Evolutionary conservation across 2,113 vertebrate genomes (phyloP), one percentile per base, ranked within the genome.

Genomic region (Xiphophorus maculatus): DNA sequence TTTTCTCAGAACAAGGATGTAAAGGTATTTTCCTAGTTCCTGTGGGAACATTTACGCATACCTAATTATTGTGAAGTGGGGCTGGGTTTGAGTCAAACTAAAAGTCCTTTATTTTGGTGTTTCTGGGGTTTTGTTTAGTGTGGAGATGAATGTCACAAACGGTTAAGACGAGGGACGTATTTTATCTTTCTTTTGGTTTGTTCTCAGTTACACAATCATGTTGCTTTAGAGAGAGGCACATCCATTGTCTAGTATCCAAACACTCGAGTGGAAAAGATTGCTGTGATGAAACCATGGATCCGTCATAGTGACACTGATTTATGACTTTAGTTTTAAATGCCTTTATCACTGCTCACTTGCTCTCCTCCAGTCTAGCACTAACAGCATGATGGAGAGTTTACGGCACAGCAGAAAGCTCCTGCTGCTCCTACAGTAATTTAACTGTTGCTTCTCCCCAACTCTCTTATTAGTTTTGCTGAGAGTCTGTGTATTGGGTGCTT

Each of bases 401-500:
- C 72, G 12, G 75, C 27, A 0, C 22, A 65, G 71, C 29, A 5
- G 69, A 76, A 69, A 15, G 48, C 63, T 69, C 62, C 44, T 79
- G 68, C 76, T 75, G 83, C 84, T 86, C 87, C 80, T 81, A 82
- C 74, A 32, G 73, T 69, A 82, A 90, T 84, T 77, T 76, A 76
- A 76, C 77, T 74, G 73, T 76, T 82, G 51, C 22, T 25, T 25
- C 51, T 58, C 22, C 9, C 22, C 25, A 3, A n/a, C 51, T 84
- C 70, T 63, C 9, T 77, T 79, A 44, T 69, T 73, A 54, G n/a
- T 63, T 63, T 33, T 65, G 61, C 13, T 14, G 27, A 69, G 35
- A 22, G 19, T 48, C 5, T 35, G 19, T 73, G 63, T 29, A 54
- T 62, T 75, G 66, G 37, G 54, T 66, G 51, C 25, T 37, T 32